Evolutionary conservation across 2,113 vertebrate genomes (phyloP).

Genomic region (Centropus bengalensis): DNA sequence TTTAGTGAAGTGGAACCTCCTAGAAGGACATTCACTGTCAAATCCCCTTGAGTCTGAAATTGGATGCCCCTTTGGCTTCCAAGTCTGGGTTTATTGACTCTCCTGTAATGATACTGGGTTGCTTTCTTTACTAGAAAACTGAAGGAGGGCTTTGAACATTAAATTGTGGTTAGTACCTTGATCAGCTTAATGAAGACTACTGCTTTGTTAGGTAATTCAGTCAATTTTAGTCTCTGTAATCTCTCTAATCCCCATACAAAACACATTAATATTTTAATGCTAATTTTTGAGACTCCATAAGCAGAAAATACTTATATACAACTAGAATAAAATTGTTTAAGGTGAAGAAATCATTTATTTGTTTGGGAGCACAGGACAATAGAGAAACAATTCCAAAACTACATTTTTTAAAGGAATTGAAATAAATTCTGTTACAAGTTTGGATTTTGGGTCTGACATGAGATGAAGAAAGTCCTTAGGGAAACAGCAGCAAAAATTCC

Average conservation of each 20-base stretch:
- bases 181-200: not conserved
- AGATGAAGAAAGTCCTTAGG: not conserved
- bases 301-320: not conserved
- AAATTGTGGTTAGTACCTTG: not conserved
- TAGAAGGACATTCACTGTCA: not conserved
- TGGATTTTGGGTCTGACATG: not conserved
- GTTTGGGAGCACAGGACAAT: not conserved
- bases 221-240: not conserved
- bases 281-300: not conserved
- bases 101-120: not conserved
- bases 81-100: not conserved
- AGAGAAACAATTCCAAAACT: not conserved
- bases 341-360: not conserved
- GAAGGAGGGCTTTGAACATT: not conserved
- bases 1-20: slow-evolving; percentile 22
- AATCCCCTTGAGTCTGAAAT: not conserved
- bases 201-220: not conserved
- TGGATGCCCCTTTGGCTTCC: not conserved
- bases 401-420: not conserved
- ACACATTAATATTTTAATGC: not conserved
- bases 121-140: not conserved
- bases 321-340: not conserved
- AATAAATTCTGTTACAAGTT: not conserved
- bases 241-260: not conserved
- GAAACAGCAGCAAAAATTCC: not conserved